Percentiles rank a stretch among this genome's conserved stretches.
These are phyloP conservation scores for Rhagonycha fulva DNA, from an alignment of 2,888 invertebrate species.

Conservation along the genomic window DNA sequence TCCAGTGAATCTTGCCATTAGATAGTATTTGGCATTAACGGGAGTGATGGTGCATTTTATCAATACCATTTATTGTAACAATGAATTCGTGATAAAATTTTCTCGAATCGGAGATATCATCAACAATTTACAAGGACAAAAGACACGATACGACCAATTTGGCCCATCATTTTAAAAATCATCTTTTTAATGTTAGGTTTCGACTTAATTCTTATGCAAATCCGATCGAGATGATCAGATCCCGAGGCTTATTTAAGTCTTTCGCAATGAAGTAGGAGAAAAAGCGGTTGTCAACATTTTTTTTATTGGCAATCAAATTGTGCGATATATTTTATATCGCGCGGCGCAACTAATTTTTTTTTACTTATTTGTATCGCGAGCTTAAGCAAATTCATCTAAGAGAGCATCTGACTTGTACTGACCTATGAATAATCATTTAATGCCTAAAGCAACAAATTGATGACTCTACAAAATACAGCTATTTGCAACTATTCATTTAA, in stretches of 20 bases:
- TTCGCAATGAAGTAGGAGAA: not conserved
- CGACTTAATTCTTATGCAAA: not conserved
- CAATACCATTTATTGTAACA: constrained; percentile 9
- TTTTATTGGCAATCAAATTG: not conserved
- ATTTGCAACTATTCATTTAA: constrained; percentile 23
- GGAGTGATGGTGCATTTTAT: constrained; percentile 38
- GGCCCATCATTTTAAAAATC: not conserved
- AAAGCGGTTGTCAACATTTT: not conserved
- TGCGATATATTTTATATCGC: not conserved
- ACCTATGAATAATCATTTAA: constrained; percentile 29
- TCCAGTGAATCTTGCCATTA: constrained; percentile 30
- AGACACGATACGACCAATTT: not conserved
- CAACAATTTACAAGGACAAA: not conserved
- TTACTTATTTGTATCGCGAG: not conserved
- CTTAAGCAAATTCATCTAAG: constrained; percentile 25
- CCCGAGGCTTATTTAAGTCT: not conserved
- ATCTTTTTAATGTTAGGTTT: not conserved
- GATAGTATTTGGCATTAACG: constrained; percentile 32
- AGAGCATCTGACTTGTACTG: constrained; percentile 32
- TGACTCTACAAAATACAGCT: constrained; percentile 24
- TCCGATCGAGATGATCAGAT: not conserved
- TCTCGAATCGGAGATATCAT: not conserved
- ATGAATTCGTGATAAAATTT: constrained; percentile 16
- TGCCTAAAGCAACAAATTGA: constrained; percentile 25
- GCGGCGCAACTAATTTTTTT: not conserved